phyloP scores from a whole-genome alignment of 2,797 vertebrate genomes.

The Microcaecilia unicolor region DNA sequence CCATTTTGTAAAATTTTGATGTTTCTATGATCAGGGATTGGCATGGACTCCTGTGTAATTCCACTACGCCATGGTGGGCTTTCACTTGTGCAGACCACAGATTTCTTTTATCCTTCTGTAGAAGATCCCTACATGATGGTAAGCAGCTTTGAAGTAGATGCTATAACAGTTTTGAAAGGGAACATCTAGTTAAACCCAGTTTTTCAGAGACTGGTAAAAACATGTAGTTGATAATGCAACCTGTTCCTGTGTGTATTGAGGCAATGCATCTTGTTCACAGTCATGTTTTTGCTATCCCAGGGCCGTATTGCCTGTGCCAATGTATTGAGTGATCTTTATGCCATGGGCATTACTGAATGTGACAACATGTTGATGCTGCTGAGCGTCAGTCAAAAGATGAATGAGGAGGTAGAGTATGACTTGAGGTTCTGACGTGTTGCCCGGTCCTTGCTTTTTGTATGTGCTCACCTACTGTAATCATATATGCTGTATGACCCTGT shows the following conservation, averaged over 20 bases:
- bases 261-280: background rate
- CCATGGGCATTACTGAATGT: conserved; percentile 89
- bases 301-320: conserved; percentile 87
- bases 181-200: no score
- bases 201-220: background rate
- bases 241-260: no score
- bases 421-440: background rate
- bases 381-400: conserved; percentile 55
- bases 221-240: background rate
- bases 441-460: no score
- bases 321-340: conserved; percentile 86
- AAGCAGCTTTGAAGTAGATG: conserved; percentile 16
- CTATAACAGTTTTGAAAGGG: no score
- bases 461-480: no score
- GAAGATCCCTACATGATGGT: conserved; percentile 94
- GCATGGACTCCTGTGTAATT: conserved; percentile 85
- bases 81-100: conserved; percentile 85
- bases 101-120: conserved; percentile 89
- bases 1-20: background rate
- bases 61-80: conserved; percentile 83
- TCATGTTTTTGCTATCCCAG: conserved; percentile 19
- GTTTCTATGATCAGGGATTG: conserved; percentile 73
- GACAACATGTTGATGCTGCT: conserved; percentile 92
- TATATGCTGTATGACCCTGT: no score
- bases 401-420: conserved; percentile 31